These are phyloP conservation scores for human DNA, from an alignment of 2,113 vertebrate species.

Conservation along the genomic window DNA sequence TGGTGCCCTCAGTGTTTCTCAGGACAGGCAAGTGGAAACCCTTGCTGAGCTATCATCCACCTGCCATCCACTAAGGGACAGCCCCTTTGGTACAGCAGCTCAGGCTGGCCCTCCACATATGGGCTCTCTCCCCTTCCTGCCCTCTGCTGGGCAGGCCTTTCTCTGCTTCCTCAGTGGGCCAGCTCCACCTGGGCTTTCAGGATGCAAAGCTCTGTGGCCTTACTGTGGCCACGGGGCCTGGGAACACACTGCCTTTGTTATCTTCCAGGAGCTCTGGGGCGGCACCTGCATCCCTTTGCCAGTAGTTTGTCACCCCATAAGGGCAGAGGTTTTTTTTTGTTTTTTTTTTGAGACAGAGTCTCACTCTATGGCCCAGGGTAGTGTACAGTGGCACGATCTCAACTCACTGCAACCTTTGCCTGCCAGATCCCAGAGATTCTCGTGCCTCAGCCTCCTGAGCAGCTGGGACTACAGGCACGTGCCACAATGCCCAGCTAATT, in stretches of 20 bases:
- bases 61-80: background rate
- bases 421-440: too few relatives aligned
- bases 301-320: background rate
- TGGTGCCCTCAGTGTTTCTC: background rate
- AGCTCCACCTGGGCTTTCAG: background rate
- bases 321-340: background rate
- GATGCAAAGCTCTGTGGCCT: background rate
- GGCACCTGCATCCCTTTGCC: too few relatives aligned
- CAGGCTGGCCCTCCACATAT: too few relatives aligned
- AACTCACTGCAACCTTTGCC: too few relatives aligned
- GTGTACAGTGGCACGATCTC: too few relatives aligned
- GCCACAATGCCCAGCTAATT: too few relatives aligned
- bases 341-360: too few relatives aligned
- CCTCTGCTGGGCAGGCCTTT: background rate
- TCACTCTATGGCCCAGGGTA: too few relatives aligned
- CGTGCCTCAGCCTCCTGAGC: too few relatives aligned
- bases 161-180: background rate
- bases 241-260: background rate
- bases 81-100: background rate
- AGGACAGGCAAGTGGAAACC: background rate
- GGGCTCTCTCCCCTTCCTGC: background rate
- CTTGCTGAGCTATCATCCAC: background rate
- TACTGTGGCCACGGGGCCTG: background rate
- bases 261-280: background rate
- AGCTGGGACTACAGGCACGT: too few relatives aligned